Conservation (phyloP, 2,113 vertebrate genomes). For the Nestor notabilis region DNA sequence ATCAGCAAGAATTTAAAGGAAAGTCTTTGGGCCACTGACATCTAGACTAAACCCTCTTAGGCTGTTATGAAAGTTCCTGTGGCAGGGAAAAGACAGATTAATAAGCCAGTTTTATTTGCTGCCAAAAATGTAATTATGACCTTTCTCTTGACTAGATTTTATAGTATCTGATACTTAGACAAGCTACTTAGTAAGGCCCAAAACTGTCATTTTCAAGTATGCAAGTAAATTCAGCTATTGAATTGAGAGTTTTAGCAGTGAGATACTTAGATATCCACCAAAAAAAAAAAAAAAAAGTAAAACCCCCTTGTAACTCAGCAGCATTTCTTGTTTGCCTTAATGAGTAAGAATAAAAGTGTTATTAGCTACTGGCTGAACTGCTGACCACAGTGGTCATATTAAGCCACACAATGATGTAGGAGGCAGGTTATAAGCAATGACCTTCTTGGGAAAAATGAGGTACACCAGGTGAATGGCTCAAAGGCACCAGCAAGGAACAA, state of each 20-base stretch:
- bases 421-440: background rate
- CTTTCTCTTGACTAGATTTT: background rate
- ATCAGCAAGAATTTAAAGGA: background rate
- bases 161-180: background rate
- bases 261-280: background rate
- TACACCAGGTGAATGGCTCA: background rate
- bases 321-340: background rate
- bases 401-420: background rate
- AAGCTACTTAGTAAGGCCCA: background rate
- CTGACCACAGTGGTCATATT: background rate
- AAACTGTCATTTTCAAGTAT: background rate
- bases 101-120: background rate
- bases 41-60: background rate
- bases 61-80: background rate
- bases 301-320: accelerated
- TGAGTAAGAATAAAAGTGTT: background rate
- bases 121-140: background rate
- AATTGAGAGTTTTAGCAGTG: background rate
- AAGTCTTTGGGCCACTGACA: background rate
- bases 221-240: background rate
- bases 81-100: background rate
- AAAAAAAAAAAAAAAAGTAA: background rate
- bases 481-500: background rate
- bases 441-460: background rate
- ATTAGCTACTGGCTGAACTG: background rate